phyloP scores from a whole-genome alignment of 2,888 invertebrate genomes.

The Parnassius glacialis region DNA sequence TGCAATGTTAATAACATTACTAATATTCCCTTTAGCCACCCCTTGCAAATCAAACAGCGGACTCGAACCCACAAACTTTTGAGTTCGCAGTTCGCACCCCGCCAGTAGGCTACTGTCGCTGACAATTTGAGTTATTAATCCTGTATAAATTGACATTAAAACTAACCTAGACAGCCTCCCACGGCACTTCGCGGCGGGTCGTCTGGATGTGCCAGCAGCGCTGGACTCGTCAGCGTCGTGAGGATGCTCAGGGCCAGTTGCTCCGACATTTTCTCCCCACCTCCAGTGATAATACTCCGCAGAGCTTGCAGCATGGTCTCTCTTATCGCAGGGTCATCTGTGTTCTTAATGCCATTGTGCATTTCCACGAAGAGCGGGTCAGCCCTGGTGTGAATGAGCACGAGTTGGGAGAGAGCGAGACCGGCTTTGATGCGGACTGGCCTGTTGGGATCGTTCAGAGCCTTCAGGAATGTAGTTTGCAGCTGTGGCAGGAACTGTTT shows the following conservation, averaged over 20 bases:
- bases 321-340: constrained; percentile 85
- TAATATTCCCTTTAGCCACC: too few species aligned
- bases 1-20: too few species aligned
- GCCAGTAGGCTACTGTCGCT: too few species aligned
- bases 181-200: constrained; percentile 90
- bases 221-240: constrained; percentile 81
- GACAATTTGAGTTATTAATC: too few species aligned
- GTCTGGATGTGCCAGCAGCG: constrained; percentile 86
- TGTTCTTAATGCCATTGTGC: constrained; percentile 90
- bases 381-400: constrained; percentile 94
- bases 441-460: constrained; percentile 93
- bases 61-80: too few species aligned
- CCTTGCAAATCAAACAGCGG: too few species aligned
- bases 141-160: not conserved
- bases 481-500: constrained; percentile 99
- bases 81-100: too few species aligned
- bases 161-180: constrained; percentile 87
- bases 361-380: constrained; percentile 97
- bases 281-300: constrained; percentile 90
- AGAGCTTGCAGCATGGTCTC: constrained; percentile 97
- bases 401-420: constrained; percentile 91
- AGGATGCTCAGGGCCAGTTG: constrained; percentile 87
- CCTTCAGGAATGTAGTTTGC: constrained; percentile 98
- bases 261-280: constrained; percentile 94
- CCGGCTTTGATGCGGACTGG: constrained; percentile 94